Evolutionary conservation across 2,797 vertebrate species (phyloP), one percentile per base, ranked within the genome.

Genomic region (Gymnodraco acuticeps): DNA sequence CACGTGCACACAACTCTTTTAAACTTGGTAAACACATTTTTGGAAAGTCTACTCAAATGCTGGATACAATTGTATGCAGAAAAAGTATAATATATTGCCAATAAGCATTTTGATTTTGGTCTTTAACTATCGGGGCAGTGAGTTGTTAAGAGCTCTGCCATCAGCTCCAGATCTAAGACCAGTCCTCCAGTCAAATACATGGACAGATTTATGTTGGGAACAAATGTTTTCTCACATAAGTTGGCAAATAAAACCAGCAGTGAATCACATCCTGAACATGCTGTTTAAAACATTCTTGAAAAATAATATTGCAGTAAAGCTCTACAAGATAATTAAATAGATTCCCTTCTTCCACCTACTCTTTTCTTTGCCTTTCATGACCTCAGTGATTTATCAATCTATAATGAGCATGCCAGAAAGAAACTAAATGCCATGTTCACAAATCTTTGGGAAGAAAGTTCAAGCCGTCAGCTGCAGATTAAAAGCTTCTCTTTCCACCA

Each of bases 301-400:
- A 55, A 74, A 58, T 10, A 73, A 17, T 3, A 55, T 2, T 5
- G 23, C 14, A 5, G 51, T 19, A 41, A 56, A 47, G 71, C 38
- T 76, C 41, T 38, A 23, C 27, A 46, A 56, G 46, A 47, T 38
- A 50, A 54, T 62, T n/a, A 78, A 38, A 72, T 48, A 45, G 20
- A 80, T 66, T 72, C 54, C 58, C 20, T 74, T 12, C 17, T 64
- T 70, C 45, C 60, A 41, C 42, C 58, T 60, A 53, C 48, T 66
- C 71, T 19, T 62, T 54, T 43, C 23, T 78, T 52, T 53, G 17
- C 33, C 19, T 27, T 64, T 72, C 33, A 46, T 64, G n/a, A 76
- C 58, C 67, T 73, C 8, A 65, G n/a, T 14, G 69, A 67, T 14
- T 60, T 50, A 69, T 75, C 10, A 58, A n/a, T 12, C 31, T 54